Base-by-base conservation (phyloP, 2,797 vertebrate species). In the Crossoptilon crossoptilon region DNA sequence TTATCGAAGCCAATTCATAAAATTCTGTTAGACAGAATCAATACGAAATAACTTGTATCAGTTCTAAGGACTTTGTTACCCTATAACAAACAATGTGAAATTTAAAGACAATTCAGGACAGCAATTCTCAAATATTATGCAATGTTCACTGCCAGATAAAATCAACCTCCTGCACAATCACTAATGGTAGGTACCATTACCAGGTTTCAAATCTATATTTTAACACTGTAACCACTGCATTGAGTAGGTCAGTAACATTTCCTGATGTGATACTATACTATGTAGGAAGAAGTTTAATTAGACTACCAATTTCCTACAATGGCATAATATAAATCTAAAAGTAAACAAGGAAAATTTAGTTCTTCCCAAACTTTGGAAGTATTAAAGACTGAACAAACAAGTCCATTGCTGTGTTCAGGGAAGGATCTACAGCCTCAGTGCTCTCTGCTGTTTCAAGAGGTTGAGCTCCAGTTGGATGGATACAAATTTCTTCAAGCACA, bases 141-240 rank as follows among this genome's bases (percentile, higher is more conserved):
- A 79, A 29, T 8, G 16, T 64, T 87, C 11, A n/a, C 60, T 15
- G 31, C 18, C 13, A 58, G 69, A 69, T 53, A 78, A 90, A 90
- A 26, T 27, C 77, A 91, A 78, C 18, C 44, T 74, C 78, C 87
- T 63, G 67, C 43, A 51, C 24, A 67, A 46, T 67, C 56, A 60
- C n/a, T 82, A 63, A 41, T 44, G 43, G 16, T 43, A 43, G 51
- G 72, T 23, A 77, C 23, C 37, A 27, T 24, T 46, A 69, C 22
- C 33, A 39, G 46, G 46, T 69, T 69, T 79, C 81, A 80, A 55
- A 95, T 87, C 72, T 83, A 37, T 80, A 91, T 63, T 29, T 87
- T 85, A 87, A 79, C 79, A 59, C 10, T 17, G 24, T 58, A 79
- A 89, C 43, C 66, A 58, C 29, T 1, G 4, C 53, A 19, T 11